These are phyloP conservation scores for Teleopsis dalmanni DNA, from an alignment of 1,140 invertebrate species.

Conservation along the genomic window DNA sequence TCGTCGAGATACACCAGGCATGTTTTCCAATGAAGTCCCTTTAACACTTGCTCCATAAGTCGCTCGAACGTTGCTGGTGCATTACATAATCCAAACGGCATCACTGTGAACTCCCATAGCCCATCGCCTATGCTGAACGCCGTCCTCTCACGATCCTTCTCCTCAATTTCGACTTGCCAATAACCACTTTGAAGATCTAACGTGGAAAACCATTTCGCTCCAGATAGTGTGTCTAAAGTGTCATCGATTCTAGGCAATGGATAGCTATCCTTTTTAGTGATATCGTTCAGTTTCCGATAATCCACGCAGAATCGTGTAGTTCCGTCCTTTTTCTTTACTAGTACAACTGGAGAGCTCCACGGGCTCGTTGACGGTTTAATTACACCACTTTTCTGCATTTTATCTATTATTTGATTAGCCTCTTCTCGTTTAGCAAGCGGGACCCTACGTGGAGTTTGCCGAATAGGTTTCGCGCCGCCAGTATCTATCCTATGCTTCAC, in stretches of 20 bases:
- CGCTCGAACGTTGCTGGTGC: slow-evolving; percentile 16
- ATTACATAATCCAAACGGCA: slow-evolving; percentile 22
- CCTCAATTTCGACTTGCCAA: slow-evolving; percentile 15
- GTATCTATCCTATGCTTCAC: slow-evolving; percentile 18
- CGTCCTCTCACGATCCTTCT: slow-evolving; percentile 3
- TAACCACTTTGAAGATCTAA: slow-evolving; percentile 41
- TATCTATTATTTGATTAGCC: slow-evolving; percentile 9
- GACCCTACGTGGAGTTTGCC: slow-evolving; percentile 14
- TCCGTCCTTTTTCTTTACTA: too few relatives aligned
- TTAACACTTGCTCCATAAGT: slow-evolving; percentile 20
- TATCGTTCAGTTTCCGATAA: too few relatives aligned
- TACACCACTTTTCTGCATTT: slow-evolving; percentile 14
- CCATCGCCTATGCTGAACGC: not conserved
- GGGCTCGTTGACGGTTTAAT: slow-evolving; percentile 14
- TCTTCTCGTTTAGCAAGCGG: slow-evolving; percentile 13
- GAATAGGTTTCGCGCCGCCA: slow-evolving; percentile 9
- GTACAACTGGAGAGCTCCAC: too few relatives aligned
- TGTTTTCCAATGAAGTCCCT: slow-evolving; percentile 5
- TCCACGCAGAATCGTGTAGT: too few relatives aligned
- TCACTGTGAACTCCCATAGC: not conserved
- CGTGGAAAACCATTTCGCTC: slow-evolving; percentile 30
- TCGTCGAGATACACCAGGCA: slow-evolving; percentile 15
- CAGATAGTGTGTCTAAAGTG: slow-evolving; percentile 30
- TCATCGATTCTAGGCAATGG: slow-evolving; percentile 47
- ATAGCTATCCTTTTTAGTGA: not conserved